Percentiles rank a stretch among this genome's conserved stretches.
Conservation (phyloP, 2,888 invertebrate species). For the Diploptera punctata region DNA sequence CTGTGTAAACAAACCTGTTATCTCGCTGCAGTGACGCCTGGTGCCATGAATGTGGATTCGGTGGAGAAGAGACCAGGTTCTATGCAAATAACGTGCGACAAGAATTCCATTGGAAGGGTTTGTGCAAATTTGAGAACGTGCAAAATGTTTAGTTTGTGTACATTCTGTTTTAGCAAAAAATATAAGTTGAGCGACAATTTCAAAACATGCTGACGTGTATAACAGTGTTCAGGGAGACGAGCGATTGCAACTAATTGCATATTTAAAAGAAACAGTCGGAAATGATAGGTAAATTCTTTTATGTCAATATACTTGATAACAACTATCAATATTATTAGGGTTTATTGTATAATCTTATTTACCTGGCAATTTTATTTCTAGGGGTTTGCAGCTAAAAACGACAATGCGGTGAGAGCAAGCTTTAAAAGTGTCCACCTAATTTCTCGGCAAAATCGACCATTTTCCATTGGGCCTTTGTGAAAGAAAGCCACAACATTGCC, state of each 20-base stretch:
- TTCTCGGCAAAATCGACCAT: too few relatives aligned
- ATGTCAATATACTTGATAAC: background rate
- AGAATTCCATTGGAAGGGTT: background rate
- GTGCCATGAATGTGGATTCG: slow-evolving; percentile 5
- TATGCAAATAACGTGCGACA: background rate
- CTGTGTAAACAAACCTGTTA: background rate
- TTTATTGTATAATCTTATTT: too few relatives aligned
- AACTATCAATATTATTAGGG: too few relatives aligned
- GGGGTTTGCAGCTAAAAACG: too few relatives aligned
- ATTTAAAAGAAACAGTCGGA: background rate
- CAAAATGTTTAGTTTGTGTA: background rate
- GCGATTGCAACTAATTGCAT: slow-evolving; percentile 1
- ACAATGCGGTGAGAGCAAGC: too few relatives aligned
- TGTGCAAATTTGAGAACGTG: slow-evolving; percentile 7
- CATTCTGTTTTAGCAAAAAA: background rate
- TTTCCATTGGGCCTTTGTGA: too few relatives aligned
- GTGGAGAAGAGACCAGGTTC: background rate
- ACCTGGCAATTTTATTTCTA: too few relatives aligned
- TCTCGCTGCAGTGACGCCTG: slow-evolving; percentile 1
- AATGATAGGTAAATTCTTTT: background rate
- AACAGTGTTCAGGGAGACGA: slow-evolving; percentile 9
- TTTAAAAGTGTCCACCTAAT: too few relatives aligned
- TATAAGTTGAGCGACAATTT: background rate
- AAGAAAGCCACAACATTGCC: too few relatives aligned
- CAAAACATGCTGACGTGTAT: background rate